These are phyloP conservation scores for Trematocara variabile DNA, from an alignment of 2,113 vertebrate genomes.

Conservation along the genomic window DNA sequence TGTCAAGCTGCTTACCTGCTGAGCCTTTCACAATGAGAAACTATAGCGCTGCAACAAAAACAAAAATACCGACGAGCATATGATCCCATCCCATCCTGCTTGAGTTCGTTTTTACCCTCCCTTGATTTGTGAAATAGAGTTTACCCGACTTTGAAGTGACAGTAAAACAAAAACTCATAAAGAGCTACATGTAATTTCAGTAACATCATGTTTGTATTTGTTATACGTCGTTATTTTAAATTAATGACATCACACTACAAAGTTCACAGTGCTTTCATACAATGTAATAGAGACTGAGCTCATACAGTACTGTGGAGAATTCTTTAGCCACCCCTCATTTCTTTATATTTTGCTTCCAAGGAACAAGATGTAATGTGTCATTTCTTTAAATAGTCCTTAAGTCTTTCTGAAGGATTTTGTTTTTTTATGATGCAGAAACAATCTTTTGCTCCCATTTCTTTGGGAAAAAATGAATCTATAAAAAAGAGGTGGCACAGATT, in stretches of 20 bases:
- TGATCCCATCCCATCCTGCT: not conserved
- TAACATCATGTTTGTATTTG: not conserved
- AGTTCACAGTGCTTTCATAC: not conserved
- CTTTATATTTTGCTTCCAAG: not conserved
- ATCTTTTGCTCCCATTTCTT: not conserved
- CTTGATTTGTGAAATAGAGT: constrained; percentile 17
- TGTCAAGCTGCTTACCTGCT: not conserved
- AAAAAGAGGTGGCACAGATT: not conserved
- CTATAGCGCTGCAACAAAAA: not conserved
- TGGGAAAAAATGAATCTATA: not conserved
- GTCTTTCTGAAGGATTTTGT: not conserved
- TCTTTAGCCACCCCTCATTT: not conserved
- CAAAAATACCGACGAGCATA: not conserved
- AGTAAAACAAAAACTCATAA: not conserved
- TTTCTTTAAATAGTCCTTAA: not conserved
- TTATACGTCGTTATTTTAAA: not conserved
- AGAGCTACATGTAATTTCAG: not conserved
- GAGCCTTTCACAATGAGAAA: constrained; percentile 2
- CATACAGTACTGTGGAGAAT: not conserved
- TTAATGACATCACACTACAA: not conserved
- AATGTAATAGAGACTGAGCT: not conserved
- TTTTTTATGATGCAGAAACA: not conserved
- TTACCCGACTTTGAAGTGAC: not conserved
- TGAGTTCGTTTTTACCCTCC: not conserved
- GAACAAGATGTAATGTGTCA: not conserved